phyloP scores from a whole-genome alignment of 2,888 invertebrate genomes.

The Apotomis capreana region DNA sequence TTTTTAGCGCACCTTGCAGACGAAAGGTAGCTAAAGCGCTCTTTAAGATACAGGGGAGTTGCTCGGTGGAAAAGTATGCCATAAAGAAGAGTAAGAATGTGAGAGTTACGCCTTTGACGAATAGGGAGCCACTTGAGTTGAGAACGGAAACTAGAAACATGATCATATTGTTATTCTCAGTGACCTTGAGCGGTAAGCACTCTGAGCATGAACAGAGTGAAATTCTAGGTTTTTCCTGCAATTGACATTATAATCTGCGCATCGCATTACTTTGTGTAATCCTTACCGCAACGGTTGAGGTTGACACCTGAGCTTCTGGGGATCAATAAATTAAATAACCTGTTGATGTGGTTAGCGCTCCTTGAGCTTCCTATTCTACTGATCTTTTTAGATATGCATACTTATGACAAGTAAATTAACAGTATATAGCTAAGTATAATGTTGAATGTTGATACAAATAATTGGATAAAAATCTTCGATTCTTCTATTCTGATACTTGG shows the following conservation, averaged over 20 bases:
- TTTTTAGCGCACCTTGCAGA: too few species aligned
- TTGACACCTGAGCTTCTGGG: constrained; percentile 44
- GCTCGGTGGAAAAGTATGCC: too few species aligned
- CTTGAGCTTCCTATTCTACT: constrained; percentile 25
- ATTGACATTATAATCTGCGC: constrained; percentile 11
- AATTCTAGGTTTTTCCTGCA: neutral
- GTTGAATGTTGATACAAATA: too few species aligned
- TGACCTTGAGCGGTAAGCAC: neutral
- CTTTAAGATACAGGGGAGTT: too few species aligned
- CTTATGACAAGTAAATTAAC: neutral
- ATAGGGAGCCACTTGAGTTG: too few species aligned
- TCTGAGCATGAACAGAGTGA: neutral
- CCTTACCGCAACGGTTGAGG: constrained; percentile 41
- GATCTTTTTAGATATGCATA: neutral
- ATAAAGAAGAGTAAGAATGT: too few species aligned
- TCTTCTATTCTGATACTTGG: too few species aligned
- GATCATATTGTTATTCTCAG: too few species aligned
- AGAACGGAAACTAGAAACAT: too few species aligned
- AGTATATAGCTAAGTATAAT: neutral
- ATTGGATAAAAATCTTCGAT: too few species aligned
- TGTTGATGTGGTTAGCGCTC: constrained; percentile 37
- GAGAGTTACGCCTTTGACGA: too few species aligned
- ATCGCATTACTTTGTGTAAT: constrained; percentile 27
- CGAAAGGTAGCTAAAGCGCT: too few species aligned
- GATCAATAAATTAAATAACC: constrained; percentile 45